phyloP scores from a whole-genome alignment of 2,113 vertebrate genomes.

The Cololabis saira region DNA sequence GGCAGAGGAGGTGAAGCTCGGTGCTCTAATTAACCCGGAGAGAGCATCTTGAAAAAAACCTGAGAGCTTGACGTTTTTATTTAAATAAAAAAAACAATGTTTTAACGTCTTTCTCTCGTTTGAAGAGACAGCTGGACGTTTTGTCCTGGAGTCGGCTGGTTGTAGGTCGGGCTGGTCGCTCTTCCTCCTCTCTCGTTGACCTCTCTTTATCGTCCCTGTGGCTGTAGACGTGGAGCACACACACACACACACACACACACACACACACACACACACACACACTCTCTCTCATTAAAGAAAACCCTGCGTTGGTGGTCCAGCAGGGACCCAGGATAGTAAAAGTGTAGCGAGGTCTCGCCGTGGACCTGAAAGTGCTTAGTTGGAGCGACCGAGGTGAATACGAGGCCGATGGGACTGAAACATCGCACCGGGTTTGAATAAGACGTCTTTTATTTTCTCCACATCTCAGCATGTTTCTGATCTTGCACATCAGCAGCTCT shows the following conservation, averaged over 20 bases:
- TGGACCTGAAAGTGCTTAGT: conserved; percentile 72
- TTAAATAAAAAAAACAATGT: not conserved
- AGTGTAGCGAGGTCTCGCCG: conserved; percentile 52
- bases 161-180: conserved; percentile 36
- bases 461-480: conserved; percentile 62
- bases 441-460: conserved; percentile 23
- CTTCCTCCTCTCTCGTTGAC: conserved; percentile 41
- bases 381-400: conserved; percentile 63
- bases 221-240: conserved; percentile 59
- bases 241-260: conserved; percentile 18
- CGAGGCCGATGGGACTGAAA: conserved; percentile 69
- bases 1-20: conserved; percentile 65
- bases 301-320: conserved; percentile 55
- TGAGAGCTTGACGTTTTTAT: conserved; percentile 36
- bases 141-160: conserved; percentile 40
- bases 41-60: conserved; percentile 61
- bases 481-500: conserved; percentile 59
- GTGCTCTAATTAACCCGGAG: conserved; percentile 76
- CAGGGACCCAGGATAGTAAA: conserved; percentile 36
- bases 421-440: conserved; percentile 50
- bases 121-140: conserved; percentile 62
- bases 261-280: conserved; percentile 31
- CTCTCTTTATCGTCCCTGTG: conserved; percentile 58
- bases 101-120: conserved; percentile 54
- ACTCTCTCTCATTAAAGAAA: conserved; percentile 68